Conservation (phyloP, 2,113 vertebrate species). For the Ifrita kowaldi region DNA sequence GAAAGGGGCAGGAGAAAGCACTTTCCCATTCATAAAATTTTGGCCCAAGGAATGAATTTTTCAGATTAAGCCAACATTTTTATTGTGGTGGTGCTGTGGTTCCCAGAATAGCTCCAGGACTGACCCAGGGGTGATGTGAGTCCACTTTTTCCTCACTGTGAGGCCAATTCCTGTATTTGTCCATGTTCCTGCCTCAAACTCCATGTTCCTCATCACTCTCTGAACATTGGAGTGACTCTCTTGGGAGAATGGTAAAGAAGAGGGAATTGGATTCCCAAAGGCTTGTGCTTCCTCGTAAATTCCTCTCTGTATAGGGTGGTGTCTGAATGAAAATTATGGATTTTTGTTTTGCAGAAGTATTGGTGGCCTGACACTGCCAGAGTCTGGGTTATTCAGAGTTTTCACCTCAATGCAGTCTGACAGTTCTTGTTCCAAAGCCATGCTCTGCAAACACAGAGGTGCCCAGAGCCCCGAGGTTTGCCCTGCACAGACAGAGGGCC, state of each 20-base stretch:
- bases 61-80: not conserved
- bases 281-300: not conserved
- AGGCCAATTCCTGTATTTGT: not conserved
- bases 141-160: not conserved
- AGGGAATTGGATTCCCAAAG: not conserved
- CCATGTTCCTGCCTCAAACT: not conserved
- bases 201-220: not conserved
- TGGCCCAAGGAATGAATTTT: not conserved
- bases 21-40: not conserved
- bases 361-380: not conserved
- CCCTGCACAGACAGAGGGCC: not conserved
- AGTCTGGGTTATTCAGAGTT: not conserved
- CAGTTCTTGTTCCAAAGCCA: not conserved
- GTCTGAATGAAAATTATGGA: not conserved
- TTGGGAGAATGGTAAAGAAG: not conserved
- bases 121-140: not conserved
- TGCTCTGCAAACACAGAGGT: not conserved
- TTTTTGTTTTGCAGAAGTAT: not conserved
- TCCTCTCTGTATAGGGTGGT: not conserved
- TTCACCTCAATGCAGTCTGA: not conserved
- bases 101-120: not conserved
- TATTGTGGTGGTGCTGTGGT: too few relatives aligned
- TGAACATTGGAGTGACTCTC: not conserved
- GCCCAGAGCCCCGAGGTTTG: not conserved
- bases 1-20: not conserved